phyloP scores from a whole-genome alignment of 2,113 vertebrate species.

The Semicossyphus pulcher region DNA sequence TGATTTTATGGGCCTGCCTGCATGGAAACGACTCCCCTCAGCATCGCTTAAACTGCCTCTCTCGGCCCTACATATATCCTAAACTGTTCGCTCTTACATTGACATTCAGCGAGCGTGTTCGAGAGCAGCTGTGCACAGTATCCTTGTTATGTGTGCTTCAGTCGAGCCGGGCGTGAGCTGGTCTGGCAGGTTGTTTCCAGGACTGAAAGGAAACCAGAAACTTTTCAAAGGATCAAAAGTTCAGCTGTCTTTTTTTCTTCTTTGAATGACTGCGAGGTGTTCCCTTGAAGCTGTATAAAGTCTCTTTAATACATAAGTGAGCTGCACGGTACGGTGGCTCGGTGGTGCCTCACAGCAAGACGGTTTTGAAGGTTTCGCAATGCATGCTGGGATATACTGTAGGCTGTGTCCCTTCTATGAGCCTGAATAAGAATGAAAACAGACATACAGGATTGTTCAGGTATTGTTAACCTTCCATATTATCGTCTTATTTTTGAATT shows the following conservation, averaged over 20 bases:
- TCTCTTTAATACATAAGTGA: conserved; percentile 13
- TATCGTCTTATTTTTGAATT: too few species aligned
- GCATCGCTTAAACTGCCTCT: not conserved
- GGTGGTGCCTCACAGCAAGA: conserved; percentile 18
- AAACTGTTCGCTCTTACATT: conserved; percentile 29
- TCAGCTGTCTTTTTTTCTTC: not conserved
- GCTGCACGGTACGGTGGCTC: conserved; percentile 1
- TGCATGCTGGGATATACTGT: conserved; percentile 32
- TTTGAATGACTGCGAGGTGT: not conserved
- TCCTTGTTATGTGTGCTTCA: conserved; percentile 1
- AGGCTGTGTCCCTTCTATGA: conserved; percentile 1
- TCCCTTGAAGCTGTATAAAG: conserved; percentile 31
- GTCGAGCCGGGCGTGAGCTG: not conserved
- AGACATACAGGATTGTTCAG: not conserved
- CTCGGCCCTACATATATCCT: conserved; percentile 4
- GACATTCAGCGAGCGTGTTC: conserved; percentile 32
- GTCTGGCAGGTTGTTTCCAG: conserved; percentile 4
- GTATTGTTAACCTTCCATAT: not conserved
- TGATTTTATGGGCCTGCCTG: conserved; percentile 24
- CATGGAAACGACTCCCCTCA: conserved; percentile 19
- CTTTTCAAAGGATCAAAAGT: not conserved
- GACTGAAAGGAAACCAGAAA: not conserved
- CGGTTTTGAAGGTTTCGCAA: conserved; percentile 9
- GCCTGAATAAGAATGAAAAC: conserved; percentile 21
- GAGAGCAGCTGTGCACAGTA: conserved; percentile 13